Evolutionary conservation across 2,888 invertebrate genomes (phyloP), one percentile per base, ranked within the genome.

Genomic region (Epinotia nisella): DNA sequence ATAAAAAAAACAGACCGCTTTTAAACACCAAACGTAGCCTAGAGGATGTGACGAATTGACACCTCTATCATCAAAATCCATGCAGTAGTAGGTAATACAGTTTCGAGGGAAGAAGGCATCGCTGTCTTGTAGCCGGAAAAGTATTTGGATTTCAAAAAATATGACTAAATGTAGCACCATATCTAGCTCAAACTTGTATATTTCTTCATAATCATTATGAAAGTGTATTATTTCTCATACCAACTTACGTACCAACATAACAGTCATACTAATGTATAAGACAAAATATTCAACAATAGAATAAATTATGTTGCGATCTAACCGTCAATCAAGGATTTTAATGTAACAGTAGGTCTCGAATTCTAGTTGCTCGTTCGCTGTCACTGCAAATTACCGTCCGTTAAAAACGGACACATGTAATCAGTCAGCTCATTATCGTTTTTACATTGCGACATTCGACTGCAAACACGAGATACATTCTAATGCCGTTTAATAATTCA

Each of bases 381-480:
- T 67, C 56, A 29, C 45, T 58, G 67, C 45, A 67, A 67, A 67
- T 67, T 29, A 58, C 19, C 13, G 24, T 67, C 58, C 41, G 45
- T 65, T 55, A 65, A 55, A 53, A 55, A 65, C 21, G 53, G 19
- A 65, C 17, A 39, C 65, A 55, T 65, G 39, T 65, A 65, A 65
- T 65, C 55, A 65, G 39, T 55, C 66, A 1, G 39, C 41, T 66
- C 41, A 56, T 66, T 66, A 56, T 66, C 15, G n/a, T 66, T n/a
- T 55, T 11, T 21, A 41, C 39, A 24, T 66, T 66, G 55, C 66
- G 66, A 66, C 39, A 66, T 53, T 35, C 29, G 64, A 64, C 51
- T 56, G 41, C 66, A 41, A 66, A 56, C 66, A 56, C 21, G 56
- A 66, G 35, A 39, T 65, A 21, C 55, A 66, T 66, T 66, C 66